Evolutionary conservation across 2,888 invertebrate genomes (phyloP).

Genomic region (Dynastes maya): DNA sequence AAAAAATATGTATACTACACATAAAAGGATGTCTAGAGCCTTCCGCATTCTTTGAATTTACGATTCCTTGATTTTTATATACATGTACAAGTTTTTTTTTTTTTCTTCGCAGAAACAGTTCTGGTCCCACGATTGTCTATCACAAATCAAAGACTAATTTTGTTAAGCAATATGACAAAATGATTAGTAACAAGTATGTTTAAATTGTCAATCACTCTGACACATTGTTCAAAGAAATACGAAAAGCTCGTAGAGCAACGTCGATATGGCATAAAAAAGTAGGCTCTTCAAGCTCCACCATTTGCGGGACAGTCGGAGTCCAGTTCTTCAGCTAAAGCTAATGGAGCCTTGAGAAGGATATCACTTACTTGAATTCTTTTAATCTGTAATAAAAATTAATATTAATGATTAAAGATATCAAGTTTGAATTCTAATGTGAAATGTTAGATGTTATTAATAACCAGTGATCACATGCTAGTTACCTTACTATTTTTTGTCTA

Average conservation of each 20-base stretch:
- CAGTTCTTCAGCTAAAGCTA: constrained; percentile 68
- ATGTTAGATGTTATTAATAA: neutral
- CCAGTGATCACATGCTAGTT: neutral
- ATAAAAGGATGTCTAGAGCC: constrained; percentile 38
- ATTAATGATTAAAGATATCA: neutral
- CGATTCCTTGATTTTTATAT: constrained; percentile 18
- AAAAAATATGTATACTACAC: constrained; percentile 39
- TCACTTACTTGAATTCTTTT: constrained; percentile 66
- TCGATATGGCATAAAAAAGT: constrained; percentile 55
- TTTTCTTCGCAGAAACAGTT: constrained; percentile 31
- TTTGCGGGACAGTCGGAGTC: constrained; percentile 58
- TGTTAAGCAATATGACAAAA: constrained; percentile 29
- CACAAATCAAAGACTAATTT: constrained; percentile 46
- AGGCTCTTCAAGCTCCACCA: constrained; percentile 52
- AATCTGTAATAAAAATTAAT: constrained; percentile 63
- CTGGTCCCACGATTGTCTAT: constrained; percentile 47
- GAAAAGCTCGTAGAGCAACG: constrained; percentile 48
- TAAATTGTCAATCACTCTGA: constrained; percentile 15
- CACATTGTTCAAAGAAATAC: constrained; percentile 47
- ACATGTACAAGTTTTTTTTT: constrained; percentile 12
- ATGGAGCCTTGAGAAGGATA: constrained; percentile 66
- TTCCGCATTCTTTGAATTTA: constrained; percentile 38
- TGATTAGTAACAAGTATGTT: constrained; percentile 10
- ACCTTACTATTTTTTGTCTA: neutral
- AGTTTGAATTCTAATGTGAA: neutral